Evolutionary conservation across 2,113 vertebrate species (phyloP).

Genomic region (Herpetotheres cachinnans): DNA sequence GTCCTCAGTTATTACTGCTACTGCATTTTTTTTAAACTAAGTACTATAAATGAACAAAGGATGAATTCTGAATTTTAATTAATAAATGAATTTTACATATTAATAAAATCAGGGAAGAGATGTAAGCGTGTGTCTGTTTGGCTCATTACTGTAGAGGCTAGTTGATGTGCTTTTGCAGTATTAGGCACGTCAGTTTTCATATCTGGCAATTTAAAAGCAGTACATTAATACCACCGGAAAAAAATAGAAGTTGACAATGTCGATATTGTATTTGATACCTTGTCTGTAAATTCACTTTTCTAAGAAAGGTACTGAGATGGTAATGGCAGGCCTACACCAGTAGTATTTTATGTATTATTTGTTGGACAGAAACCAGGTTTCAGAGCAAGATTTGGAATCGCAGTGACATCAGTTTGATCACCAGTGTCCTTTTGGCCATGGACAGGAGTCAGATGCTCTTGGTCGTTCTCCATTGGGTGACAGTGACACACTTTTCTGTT

Average conservation of each 20-base stretch:
- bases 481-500: background rate
- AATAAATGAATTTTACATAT: background rate
- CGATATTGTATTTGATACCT: background rate
- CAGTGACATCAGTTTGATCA: background rate
- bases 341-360: background rate
- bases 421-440: background rate
- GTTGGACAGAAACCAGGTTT: background rate
- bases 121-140: background rate
- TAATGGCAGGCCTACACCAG: background rate
- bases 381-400: background rate
- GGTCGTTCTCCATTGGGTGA: background rate
- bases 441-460: background rate
- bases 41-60: background rate
- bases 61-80: background rate
- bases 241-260: background rate
- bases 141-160: background rate
- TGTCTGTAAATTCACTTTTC: background rate
- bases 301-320: background rate
- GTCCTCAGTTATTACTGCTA: background rate
- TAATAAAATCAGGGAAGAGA: background rate
- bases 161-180: background rate
- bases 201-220: background rate
- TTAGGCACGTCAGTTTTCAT: background rate
- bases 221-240: background rate
- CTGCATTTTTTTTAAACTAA: background rate